Evolutionary conservation across 2,797 vertebrate species (phyloP).

Genomic region (Diplodus sargus): DNA sequence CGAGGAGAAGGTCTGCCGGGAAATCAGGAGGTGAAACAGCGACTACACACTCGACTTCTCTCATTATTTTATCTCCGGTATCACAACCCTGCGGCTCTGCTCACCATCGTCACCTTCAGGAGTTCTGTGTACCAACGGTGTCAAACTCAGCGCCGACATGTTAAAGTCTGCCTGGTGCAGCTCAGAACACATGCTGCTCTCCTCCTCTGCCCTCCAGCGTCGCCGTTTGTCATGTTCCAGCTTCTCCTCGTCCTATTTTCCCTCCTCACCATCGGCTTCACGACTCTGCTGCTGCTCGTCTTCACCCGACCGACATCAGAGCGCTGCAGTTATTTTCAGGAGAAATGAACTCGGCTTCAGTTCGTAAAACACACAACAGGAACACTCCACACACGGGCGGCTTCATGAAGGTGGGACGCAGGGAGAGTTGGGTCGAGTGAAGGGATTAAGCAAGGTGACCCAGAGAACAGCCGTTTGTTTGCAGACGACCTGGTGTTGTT

Average conservation of each 20-base stretch:
- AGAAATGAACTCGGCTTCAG: neutral
- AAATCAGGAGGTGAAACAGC: neutral
- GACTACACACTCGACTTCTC: neutral
- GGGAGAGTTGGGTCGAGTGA: no score
- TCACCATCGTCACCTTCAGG: neutral
- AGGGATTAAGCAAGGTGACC: no score
- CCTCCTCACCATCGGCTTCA: neutral
- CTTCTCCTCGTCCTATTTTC: slow-evolving; percentile 3
- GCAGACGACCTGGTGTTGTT: no score
- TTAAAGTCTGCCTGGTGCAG: neutral
- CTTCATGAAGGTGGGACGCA: no score
- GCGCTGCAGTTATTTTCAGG: neutral
- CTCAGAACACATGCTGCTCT: no score
- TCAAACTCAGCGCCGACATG: neutral
- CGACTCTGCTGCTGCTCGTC: neutral
- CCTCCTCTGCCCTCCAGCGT: slow-evolving; percentile 12
- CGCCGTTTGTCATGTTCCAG: neutral
- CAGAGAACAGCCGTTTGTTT: no score
- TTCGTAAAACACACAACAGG: no score
- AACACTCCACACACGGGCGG: no score
- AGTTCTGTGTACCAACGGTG: no score
- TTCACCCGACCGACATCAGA: neutral
- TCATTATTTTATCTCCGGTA: no score
- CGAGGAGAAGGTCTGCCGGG: neutral
- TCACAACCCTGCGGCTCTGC: neutral